Evolutionary conservation across 2,888 invertebrate species (phyloP).

Genomic region (Phoenoteleia sp.): DNA sequence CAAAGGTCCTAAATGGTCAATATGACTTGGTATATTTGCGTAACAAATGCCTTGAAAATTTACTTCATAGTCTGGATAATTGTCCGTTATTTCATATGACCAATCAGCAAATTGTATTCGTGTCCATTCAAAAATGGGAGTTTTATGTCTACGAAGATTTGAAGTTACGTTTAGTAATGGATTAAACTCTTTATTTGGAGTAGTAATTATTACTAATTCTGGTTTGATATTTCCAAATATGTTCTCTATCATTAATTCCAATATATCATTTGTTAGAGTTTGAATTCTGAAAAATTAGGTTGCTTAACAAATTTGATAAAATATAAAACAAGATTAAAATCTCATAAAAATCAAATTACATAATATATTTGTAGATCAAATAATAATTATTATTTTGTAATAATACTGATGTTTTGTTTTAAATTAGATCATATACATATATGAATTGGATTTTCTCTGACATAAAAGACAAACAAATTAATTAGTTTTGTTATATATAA

Average conservation of each 20-base stretch:
- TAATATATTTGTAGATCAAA: too few species aligned
- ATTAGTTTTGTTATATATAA: too few species aligned
- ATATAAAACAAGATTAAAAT: too few species aligned
- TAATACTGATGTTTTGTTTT: too few species aligned
- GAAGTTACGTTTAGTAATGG: slow-evolving; percentile 53
- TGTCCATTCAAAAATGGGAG: slow-evolving; percentile 48
- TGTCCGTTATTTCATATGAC: slow-evolving; percentile 11
- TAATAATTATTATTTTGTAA: too few species aligned
- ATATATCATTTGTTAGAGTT: slow-evolving; percentile 22
- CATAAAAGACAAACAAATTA: background rate
- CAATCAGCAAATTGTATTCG: slow-evolving; percentile 26
- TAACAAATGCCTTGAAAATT: slow-evolving; percentile 15
- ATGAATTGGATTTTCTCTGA: too few species aligned
- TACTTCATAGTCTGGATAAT: slow-evolving; percentile 21
- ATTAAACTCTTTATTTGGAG: slow-evolving; percentile 57
- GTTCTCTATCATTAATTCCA: slow-evolving; percentile 26
- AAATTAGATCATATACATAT: too few species aligned
- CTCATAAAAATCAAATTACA: too few species aligned
- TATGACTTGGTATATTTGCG: background rate
- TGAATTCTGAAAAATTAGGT: slow-evolving; percentile 48
- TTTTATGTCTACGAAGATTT: slow-evolving; percentile 16
- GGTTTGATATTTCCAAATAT: slow-evolving; percentile 41
- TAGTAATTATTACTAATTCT: slow-evolving; percentile 45
- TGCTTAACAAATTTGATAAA: too few species aligned
- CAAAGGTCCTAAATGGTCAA: slow-evolving; percentile 29